Evolutionary conservation across 2,888 invertebrate species (phyloP), one percentile per base, ranked within the genome.

Genomic region (Aphodius granarius): DNA sequence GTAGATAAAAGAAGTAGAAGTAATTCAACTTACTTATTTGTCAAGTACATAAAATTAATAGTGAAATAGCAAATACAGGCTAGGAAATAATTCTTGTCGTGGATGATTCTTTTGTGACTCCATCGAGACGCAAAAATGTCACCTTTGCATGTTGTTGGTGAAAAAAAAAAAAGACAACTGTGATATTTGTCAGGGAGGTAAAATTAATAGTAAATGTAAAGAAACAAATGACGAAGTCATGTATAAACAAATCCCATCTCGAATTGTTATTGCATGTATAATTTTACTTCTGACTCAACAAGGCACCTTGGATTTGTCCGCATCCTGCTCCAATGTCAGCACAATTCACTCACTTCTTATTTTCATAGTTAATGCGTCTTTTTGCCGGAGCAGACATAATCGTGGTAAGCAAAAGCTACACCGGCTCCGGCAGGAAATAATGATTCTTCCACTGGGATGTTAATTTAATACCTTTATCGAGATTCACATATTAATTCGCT

Each of bases 261-360:
- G 43, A 43, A 43, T 43, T 23, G 2, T 43, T 43, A 43, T 68
- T 68, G 20, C 6, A 19, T 21, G 18, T 68, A 20, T 68, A 68
- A 68, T 18, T 65, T 16, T 18, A 65, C 65, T 18, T 68, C 20
- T 68, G 68, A 68, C 68, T 68, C 68, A 68, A 68, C 22, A 68
- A 68, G 21, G 20, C 68, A 20, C 20, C 68, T 22, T 68, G 20
- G n/a, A 13, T 20, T 68, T 20, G 21, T 68, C 68, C 68, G 20
- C 20, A n/a, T 66, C 20, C 66, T 18, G 66, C 13, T 68, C 22
- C 68, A 68, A 68, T 68, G 68, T 21, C 68, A 68, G 13, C 68
- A 22, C n/a, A 21, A 66, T 19, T 21, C 21, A 21, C 22, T 68
- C 22, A 21, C 22, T 22, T 68, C 22, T 20, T n/a, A 68, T 68